Evolutionary conservation across 2,888 invertebrate species (phyloP), one percentile per base, ranked within the genome.

Genomic region (Melieria crassipennis): DNA sequence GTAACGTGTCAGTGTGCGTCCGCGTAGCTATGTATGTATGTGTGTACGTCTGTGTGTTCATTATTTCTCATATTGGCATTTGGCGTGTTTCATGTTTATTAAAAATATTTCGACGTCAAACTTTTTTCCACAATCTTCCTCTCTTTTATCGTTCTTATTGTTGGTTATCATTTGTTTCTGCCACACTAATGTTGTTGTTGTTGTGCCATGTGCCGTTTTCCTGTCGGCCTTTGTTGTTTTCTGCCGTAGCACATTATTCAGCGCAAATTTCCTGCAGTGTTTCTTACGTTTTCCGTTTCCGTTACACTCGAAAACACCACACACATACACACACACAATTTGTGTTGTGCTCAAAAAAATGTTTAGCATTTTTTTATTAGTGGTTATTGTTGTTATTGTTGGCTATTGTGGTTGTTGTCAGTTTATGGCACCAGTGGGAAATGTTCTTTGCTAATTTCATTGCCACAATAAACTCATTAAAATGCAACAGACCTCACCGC

Each of bases 391-490:
- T 30, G 30, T 2, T 30, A 30, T 30, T 30, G 30, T 30, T 30
- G 30, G 3, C 30, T 30, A 30, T 30, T 30, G 30, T 30, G 30
- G 2, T 30, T 30, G 30, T 30, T 47, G 45, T 67, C 11, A 57
- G 9, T 57, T 57, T 13, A 57, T 57, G 16, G 30, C 57, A 57
- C 30, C 57, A 10, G 13, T 7, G 57, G 57, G 57, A 57, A 13
- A 57, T 57, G 30, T 9, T 57, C 9, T 57, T 16, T 52, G 66
- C 72, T 70, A 68, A 70, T 68, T 71, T 74, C 60, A 75, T 75
- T 74, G 71, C 46, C 46, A 46, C 68, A 71, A 74, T 74, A 67
- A 74, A 71, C 69, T 72, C 72, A 74, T 74, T 73, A 75, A 74
- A 74, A 73, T 75, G 65, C 73, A 70, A 63, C 57, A 69, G 60